Evolutionary conservation across 1,140 invertebrate species (phyloP).

Genomic region (Hylaeus anthracinus): DNA sequence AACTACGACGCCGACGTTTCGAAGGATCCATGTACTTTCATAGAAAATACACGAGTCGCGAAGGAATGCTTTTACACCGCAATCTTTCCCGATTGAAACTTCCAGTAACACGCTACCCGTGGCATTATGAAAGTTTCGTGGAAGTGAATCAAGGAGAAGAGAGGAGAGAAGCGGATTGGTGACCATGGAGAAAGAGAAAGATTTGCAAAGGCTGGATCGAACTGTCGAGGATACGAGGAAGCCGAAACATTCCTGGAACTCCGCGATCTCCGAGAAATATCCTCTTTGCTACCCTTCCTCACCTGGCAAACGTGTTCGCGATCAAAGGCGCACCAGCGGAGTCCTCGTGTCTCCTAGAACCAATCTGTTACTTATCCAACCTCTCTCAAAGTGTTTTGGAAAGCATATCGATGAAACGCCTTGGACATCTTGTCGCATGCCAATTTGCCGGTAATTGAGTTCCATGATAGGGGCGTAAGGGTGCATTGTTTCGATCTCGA

Average conservation of each 20-base stretch:
- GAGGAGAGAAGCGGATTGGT: background rate
- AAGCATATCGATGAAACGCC: too few relatives aligned
- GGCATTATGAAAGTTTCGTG: slow-evolving; percentile 43
- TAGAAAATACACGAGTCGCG: background rate
- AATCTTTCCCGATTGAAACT: slow-evolving; percentile 29
- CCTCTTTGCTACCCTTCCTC: slow-evolving; percentile 1
- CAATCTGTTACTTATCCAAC: too few relatives aligned
- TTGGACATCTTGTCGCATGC: too few relatives aligned
- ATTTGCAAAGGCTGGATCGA: slow-evolving; percentile 43
- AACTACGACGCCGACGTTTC: background rate
- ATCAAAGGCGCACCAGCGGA: background rate
- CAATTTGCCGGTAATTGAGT: too few relatives aligned
- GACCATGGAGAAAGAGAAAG: slow-evolving; percentile 7
- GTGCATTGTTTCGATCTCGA: too few relatives aligned
- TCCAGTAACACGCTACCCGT: background rate
- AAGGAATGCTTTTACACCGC: slow-evolving; percentile 6
- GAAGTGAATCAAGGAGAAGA: slow-evolving; percentile 17
- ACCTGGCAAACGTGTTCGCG: slow-evolving; percentile 10
- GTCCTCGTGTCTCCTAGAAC: background rate
- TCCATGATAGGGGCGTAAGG: too few relatives aligned
- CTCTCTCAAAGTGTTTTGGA: too few relatives aligned
- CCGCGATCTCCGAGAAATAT: slow-evolving; percentile 17
- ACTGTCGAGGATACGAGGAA: slow-evolving; percentile 48
- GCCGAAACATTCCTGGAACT: slow-evolving; percentile 52
- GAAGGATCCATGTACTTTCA: background rate